Conservation (phyloP, 1,140 invertebrate genomes). For the Trissolcus basalis region DNA sequence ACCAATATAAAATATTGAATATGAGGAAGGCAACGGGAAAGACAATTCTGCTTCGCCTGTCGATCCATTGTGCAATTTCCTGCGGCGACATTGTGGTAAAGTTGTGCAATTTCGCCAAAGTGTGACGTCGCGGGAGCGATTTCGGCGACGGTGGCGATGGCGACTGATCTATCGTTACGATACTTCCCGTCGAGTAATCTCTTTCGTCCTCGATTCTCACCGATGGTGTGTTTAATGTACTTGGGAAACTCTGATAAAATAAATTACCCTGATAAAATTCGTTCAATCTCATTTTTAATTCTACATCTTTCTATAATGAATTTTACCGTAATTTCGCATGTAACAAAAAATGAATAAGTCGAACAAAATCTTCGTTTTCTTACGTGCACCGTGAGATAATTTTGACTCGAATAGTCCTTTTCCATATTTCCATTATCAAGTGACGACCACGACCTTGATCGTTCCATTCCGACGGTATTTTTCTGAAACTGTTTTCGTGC, state of each 20-base stretch:
- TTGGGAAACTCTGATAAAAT: conserved; percentile 79
- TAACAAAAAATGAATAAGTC: not conserved
- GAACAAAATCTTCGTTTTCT: conserved; percentile 64
- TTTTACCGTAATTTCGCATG: not conserved
- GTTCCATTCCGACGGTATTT: conserved; percentile 79
- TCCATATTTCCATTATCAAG: conserved; percentile 77
- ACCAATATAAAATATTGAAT: conserved; percentile 91
- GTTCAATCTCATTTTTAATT: too few species aligned
- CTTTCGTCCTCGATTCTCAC: conserved; percentile 81
- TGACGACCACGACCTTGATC: conserved; percentile 84
- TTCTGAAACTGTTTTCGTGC: conserved; percentile 82
- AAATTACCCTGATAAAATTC: not conserved
- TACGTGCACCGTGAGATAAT: conserved; percentile 85
- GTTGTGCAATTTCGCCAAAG: conserved; percentile 71
- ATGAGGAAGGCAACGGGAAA: conserved; percentile 87
- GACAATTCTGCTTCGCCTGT: conserved; percentile 84
- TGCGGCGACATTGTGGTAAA: conserved; percentile 91
- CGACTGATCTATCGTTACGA: conserved; percentile 69
- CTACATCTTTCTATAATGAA: not conserved
- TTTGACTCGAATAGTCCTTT: conserved; percentile 74
- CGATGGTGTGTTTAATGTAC: conserved; percentile 79
- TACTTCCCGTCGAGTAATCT: conserved; percentile 70
- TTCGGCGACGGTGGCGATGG: conserved; percentile 66
- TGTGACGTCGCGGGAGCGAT: conserved; percentile 68
- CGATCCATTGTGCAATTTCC: conserved; percentile 91